Evolutionary conservation across 2,113 vertebrate species (phyloP), one percentile per base, ranked within the genome.

Genomic region (Hirundichthys speculiger): DNA sequence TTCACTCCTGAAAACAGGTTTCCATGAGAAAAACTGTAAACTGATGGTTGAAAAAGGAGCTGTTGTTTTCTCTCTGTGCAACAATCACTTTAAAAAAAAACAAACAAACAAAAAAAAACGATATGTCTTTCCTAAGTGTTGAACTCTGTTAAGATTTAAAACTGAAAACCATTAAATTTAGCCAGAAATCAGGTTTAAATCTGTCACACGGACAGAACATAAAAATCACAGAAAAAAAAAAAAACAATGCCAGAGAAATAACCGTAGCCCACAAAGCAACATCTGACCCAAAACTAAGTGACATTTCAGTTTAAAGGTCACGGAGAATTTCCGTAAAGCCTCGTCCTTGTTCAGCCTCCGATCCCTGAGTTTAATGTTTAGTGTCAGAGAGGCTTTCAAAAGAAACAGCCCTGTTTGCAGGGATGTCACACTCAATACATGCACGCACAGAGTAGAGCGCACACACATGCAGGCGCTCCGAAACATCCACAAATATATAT

Each of bases 281-380:
- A 79, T 73, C 53, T 79, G 57, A 87, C 39, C 57, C 58, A 59
- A 80, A 74, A 69, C 57, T 72, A 77, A 73, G 82, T 63, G 54
- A 83, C 69, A 79, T 82, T 86, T 80, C 6, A 53, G 76, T 70
- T 30, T 59, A 84, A 71, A 84, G 75, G 69, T 81, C 61, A 21
- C 22, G 22, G 47, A 62, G 50, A 38, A 57, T 73, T 75, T 81
- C 64, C 9, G 2, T 61, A 55, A 53, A 77, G 46, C 2, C 1
- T 30, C 4, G 43, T 76, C 58, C 40, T 43, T 3, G 25, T 59
- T 48, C 27, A 46, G 68, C 74, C 49, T 24, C 15, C 45, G 55
- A 20, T 20, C 14, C 11, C 57, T 76, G 75, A 89, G 48, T 13
- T 0, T 86, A 82, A 89, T 75, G 25, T 45, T 30, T 15, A 50